Conservation (phyloP, 2,888 invertebrate genomes). For the Rotaria sp. region DNA sequence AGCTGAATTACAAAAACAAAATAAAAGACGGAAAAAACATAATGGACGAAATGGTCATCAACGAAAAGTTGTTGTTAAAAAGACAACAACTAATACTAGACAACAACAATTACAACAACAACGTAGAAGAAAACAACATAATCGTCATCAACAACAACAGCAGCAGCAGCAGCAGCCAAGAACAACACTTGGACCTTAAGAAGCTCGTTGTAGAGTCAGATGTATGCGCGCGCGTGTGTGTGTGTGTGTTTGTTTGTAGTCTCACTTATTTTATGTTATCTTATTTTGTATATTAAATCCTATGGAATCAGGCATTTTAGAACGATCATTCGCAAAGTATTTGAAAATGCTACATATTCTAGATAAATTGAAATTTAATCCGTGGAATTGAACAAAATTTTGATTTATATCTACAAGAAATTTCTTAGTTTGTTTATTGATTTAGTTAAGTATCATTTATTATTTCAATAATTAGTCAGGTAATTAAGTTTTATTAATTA, state of each 20-base stretch:
- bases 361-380: background rate
- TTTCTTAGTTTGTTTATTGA: too few relatives aligned
- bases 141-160: background rate
- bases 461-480: background rate
- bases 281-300: slow-evolving; percentile 8
- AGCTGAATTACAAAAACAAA: slow-evolving; percentile 4
- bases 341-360: background rate
- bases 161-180: background rate
- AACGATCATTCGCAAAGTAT: background rate
- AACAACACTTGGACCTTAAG: background rate
- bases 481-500: background rate
- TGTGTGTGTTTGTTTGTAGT: background rate
- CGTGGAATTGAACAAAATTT: background rate
- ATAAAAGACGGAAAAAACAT: background rate
- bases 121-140: background rate
- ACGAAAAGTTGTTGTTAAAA: background rate
- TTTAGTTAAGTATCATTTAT: too few relatives aligned
- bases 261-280: slow-evolving; percentile 19
- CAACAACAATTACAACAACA: background rate
- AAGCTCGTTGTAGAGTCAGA: slow-evolving; percentile 5
- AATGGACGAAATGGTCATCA: background rate
- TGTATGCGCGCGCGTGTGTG: background rate
- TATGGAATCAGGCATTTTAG: background rate
- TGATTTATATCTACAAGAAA: too few relatives aligned
- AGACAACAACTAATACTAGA: background rate